phyloP scores from a whole-genome alignment of 1,140 invertebrate genomes.

The Carposina sasakii region DNA sequence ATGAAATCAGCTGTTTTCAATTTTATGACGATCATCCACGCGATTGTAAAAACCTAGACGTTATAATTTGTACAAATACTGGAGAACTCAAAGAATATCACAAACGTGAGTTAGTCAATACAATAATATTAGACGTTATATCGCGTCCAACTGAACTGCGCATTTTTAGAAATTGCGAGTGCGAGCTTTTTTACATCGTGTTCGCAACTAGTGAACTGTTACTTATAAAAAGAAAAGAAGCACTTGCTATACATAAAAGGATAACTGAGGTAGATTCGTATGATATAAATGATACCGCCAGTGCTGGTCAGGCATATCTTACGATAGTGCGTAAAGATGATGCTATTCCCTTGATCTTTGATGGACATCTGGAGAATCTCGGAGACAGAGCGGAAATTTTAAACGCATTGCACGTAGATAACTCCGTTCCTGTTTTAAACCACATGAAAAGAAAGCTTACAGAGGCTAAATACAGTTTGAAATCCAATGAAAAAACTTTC shows the following conservation, averaged over 20 bases:
- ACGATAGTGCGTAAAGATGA: constrained; percentile 39
- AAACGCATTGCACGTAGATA: constrained; percentile 16
- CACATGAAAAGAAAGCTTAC: constrained; percentile 40
- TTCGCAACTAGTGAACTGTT: constrained; percentile 28
- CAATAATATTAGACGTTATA: constrained; percentile 26
- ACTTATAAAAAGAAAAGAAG: constrained; percentile 39
- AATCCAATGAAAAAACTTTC: constrained; percentile 39
- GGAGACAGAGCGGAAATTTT: constrained; percentile 10
- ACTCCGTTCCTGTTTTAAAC: constrained; percentile 28
- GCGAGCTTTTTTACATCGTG: constrained; percentile 50
- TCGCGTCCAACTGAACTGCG: constrained; percentile 26
- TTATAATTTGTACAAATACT: constrained; percentile 38
- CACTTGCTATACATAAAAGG: constrained; percentile 24
- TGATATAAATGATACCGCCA: constrained; percentile 33
- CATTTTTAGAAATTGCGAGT: constrained; percentile 38
- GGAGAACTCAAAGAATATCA: constrained; percentile 46
- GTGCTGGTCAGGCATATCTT: constrained; percentile 34
- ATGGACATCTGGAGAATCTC: constrained; percentile 41
- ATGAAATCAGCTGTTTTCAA: constrained; percentile 35
- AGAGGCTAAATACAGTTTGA: constrained; percentile 40
- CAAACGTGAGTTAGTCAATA: constrained; percentile 32
- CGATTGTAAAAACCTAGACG: constrained; percentile 35
- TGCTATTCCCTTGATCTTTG: constrained; percentile 41
- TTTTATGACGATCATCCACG: constrained; percentile 53
- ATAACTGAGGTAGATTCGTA: constrained; percentile 37